Evolutionary conservation across 1,140 invertebrate species (phyloP).

Genomic region (Caerostris extrusa): DNA sequence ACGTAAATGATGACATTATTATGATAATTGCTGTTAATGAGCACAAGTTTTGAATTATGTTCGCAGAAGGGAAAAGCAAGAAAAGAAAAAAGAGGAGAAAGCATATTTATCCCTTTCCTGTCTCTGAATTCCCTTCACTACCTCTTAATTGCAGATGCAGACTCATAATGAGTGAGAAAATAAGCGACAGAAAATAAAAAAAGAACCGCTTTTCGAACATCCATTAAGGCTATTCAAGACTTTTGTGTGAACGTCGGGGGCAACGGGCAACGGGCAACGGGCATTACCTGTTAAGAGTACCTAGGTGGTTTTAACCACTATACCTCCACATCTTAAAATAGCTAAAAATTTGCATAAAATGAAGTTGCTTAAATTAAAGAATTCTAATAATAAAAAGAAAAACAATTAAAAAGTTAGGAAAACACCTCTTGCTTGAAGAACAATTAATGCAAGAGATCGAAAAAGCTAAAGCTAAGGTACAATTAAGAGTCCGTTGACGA

Average conservation of each 20-base stretch:
- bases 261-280: no score
- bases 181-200: background rate
- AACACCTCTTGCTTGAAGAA: no score
- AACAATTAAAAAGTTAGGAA: no score
- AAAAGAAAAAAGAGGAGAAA: background rate
- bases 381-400: no score
- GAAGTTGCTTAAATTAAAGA: no score
- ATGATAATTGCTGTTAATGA: conserved; percentile 22
- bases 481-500: no score
- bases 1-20: conserved; percentile 26
- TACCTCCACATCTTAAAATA: no score
- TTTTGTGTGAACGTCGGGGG: background rate
- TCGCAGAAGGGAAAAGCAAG: background rate
- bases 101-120: background rate
- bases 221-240: background rate
- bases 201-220: background rate
- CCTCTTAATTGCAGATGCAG: background rate
- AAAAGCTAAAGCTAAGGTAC: no score
- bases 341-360: no score
- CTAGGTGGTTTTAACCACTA: no score
- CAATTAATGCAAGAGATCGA: no score
- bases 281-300: no score
- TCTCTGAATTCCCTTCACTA: background rate
- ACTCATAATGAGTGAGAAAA: conserved; percentile 10
- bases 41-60: background rate